Percentiles rank a stretch among this genome's conserved stretches.
Conservation (phyloP, 2,888 invertebrate species). For the Pachycephus smyrnensis region DNA sequence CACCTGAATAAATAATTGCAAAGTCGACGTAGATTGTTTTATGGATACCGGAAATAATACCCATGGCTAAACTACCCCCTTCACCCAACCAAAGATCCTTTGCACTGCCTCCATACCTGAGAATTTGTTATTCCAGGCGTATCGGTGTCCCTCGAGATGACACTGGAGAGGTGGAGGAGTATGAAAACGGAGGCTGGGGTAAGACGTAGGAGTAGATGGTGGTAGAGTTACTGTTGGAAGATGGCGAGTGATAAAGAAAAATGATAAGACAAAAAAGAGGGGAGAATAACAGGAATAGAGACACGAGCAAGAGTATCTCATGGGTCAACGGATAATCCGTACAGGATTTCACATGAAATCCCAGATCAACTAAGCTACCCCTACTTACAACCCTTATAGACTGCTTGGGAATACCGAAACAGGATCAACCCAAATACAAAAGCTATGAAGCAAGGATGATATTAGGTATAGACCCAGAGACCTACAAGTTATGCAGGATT, state of each 20-base stretch:
- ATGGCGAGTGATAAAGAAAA: background rate
- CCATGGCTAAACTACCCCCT: background rate
- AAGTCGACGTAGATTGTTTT: background rate
- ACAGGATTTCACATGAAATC: background rate
- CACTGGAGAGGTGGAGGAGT: background rate
- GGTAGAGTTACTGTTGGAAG: background rate
- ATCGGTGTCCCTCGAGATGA: background rate
- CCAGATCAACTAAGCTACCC: background rate
- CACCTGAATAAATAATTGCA: background rate
- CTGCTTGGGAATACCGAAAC: background rate
- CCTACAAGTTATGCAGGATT: background rate
- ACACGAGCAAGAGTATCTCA: background rate
- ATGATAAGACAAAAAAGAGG: background rate
- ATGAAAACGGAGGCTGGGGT: background rate
- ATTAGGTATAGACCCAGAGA: background rate
- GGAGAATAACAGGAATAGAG: background rate
- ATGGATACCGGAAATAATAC: background rate
- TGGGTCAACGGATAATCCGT: background rate
- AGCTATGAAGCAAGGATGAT: background rate
- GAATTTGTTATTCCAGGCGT: background rate
- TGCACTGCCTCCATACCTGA: background rate
- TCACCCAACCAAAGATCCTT: background rate
- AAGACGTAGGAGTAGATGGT: background rate
- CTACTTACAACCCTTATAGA: background rate
- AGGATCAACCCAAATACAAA: background rate